Base-by-base conservation (phyloP, 2,797 vertebrate species). In the Notolepis coatsorum region DNA sequence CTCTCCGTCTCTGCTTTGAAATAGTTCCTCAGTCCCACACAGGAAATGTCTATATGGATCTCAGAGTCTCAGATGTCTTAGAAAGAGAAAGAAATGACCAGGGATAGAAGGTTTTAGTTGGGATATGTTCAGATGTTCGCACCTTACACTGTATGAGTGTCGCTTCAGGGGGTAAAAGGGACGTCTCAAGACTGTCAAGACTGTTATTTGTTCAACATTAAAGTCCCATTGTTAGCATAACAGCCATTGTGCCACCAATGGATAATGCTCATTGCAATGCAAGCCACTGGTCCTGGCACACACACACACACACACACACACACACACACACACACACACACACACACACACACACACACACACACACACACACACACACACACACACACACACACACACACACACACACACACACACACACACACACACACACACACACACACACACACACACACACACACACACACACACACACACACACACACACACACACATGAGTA, bases 301-400 rank as follows among this genome's bases (percentile, higher is more conserved):
- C 72, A 77, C 71, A 85, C 81, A 82, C 75, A 85, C 84, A 84
- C n/a, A n/a, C n/a, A n/a, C n/a, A n/a, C n/a, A n/a, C n/a, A n/a
- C n/a, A n/a, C n/a, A n/a, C n/a, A n/a, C n/a, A n/a, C n/a, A n/a
- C n/a, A n/a, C n/a, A n/a, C n/a, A n/a, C n/a, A n/a, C n/a, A n/a
- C n/a, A n/a, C n/a, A n/a, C n/a, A n/a, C n/a, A n/a, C n/a, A n/a
- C n/a, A n/a, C n/a, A n/a, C n/a, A n/a, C n/a, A n/a, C n/a, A n/a
- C n/a, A n/a, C n/a, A n/a, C n/a, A n/a, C n/a, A n/a, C n/a, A n/a
- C n/a, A n/a, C n/a, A n/a, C n/a, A n/a, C n/a, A n/a, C n/a, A n/a
- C n/a, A n/a, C n/a, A n/a, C n/a, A n/a, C n/a, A n/a, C n/a, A n/a
- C n/a, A n/a, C n/a, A n/a, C n/a, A n/a, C n/a, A n/a, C n/a, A n/a